These are phyloP conservation scores for Centropus unirufus DNA, from an alignment of 2,113 vertebrate genomes.

Conservation along the genomic window DNA sequence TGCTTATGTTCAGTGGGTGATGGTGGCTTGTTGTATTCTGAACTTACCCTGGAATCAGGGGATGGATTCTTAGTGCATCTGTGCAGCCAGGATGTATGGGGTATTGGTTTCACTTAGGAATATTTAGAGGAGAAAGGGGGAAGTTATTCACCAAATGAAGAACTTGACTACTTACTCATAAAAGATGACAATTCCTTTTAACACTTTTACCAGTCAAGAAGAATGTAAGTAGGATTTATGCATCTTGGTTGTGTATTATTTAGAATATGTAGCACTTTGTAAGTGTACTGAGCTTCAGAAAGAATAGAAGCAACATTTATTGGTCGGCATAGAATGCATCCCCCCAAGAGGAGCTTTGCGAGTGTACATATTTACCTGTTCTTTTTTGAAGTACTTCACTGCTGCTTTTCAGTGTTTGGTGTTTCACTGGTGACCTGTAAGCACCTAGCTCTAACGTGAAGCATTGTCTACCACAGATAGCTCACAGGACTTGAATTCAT, in stretches of 20 bases:
- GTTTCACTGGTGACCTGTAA: constrained; percentile 31
- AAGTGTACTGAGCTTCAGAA: not conserved
- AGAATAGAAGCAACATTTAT: constrained; percentile 29
- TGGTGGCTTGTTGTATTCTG: not conserved
- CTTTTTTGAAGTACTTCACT: constrained; percentile 16
- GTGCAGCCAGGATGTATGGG: not conserved
- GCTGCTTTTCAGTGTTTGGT: constrained; percentile 28
- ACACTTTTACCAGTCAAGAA: constrained; percentile 32
- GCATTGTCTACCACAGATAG: constrained; percentile 9
- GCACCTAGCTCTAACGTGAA: not conserved
- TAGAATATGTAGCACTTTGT: constrained; percentile 27
- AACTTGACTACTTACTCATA: not conserved
- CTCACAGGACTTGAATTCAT: not conserved
- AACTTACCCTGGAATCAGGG: not conserved
- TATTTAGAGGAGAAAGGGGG: constrained; percentile 7
- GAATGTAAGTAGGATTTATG: constrained; percentile 7
- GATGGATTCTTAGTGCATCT: not conserved
- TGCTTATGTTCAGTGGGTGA: not conserved
- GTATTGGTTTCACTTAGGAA: not conserved
- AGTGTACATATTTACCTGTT: not conserved
- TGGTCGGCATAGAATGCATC: constrained; percentile 18
- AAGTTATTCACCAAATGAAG: constrained; percentile 34
- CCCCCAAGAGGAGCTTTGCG: constrained; percentile 22
- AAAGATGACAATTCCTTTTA: not conserved
- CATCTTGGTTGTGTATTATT: not conserved